A percentile compares a stretch with the other conserved stretches of the same genome.
phyloP scores from a whole-genome alignment of 2,888 invertebrate species.

The Liodrosophila aerea region DNA sequence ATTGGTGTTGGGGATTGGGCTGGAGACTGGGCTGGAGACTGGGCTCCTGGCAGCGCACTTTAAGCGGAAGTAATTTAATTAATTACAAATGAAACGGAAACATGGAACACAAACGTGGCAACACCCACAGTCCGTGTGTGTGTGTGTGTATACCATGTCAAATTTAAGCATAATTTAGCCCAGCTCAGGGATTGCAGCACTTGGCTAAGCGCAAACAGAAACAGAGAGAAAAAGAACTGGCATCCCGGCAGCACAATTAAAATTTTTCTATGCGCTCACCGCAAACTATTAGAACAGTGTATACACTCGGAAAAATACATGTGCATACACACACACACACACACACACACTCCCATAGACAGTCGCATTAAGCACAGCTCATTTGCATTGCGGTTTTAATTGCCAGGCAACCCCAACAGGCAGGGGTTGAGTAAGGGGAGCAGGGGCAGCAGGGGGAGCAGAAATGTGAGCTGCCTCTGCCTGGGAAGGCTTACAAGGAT shows the following conservation, averaged over 20 bases:
- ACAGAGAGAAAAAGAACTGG: conserved; percentile 25
- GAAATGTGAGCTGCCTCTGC: conserved; percentile 11
- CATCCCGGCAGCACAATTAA: conserved; percentile 57
- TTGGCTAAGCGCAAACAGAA: conserved; percentile 50
- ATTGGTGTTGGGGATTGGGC: conserved; percentile 17
- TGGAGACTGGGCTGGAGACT: conserved; percentile 35
- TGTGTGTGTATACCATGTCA: conserved; percentile 31
- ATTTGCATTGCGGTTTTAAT: conserved; percentile 76
- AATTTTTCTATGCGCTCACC: conserved; percentile 51
- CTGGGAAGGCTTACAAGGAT: conserved; percentile 67
- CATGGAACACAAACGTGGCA: conserved; percentile 44
- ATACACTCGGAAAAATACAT: conserved; percentile 11
- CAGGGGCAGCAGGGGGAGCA: background rate
- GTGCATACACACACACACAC: conserved; percentile 1
- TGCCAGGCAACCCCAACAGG: conserved; percentile 48
- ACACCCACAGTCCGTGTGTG: background rate
- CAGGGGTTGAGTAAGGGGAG: background rate
- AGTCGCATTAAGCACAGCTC: conserved; percentile 69
- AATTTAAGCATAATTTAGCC: conserved; percentile 41
- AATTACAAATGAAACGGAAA: conserved; percentile 79
- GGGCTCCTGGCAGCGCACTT: conserved; percentile 53
- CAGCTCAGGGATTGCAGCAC: conserved; percentile 7
- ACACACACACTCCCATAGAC: conserved; percentile 13
- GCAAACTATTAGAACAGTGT: conserved; percentile 53
- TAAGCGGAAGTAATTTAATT: conserved; percentile 80